These are phyloP conservation scores for Geopemphigus sp. DNA, from an alignment of 1,140 invertebrate species.

Conservation along the genomic window DNA sequence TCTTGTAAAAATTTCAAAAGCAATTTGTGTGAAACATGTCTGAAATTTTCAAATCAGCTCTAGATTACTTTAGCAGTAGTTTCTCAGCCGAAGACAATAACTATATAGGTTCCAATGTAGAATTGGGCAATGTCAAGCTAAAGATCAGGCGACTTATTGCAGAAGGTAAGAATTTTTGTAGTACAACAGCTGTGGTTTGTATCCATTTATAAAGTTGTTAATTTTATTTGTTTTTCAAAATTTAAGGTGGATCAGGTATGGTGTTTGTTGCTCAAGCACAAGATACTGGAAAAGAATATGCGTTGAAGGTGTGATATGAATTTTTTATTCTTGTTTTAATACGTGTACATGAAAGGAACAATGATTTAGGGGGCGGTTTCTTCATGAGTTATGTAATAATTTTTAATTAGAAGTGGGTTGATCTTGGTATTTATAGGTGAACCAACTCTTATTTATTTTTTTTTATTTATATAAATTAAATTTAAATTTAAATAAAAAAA, in stretches of 20 bases:
- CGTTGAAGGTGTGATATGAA: conserved; percentile 70
- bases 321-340: not conserved
- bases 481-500: no score
- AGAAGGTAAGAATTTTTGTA: conserved; percentile 68
- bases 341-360: not conserved
- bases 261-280: conserved; percentile 91
- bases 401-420: not conserved
- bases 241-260: conserved; percentile 87
- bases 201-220: not conserved
- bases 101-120: conserved; percentile 86
- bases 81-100: conserved; percentile 68
- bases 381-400: not conserved
- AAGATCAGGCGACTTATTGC: conserved; percentile 86
- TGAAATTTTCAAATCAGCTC: conserved; percentile 83
- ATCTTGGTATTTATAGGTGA: no score
- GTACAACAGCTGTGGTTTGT: not conserved
- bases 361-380: not conserved
- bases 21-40: conserved; percentile 64
- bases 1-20: not conserved
- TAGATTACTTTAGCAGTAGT: conserved; percentile 75
- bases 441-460: no score
- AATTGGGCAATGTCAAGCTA: conserved; percentile 84
- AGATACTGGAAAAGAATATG: conserved; percentile 82
- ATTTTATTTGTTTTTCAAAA: conserved; percentile 50
- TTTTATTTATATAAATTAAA: no score